A percentile compares a stretch with the other conserved stretches of the same genome.
phyloP scores from a whole-genome alignment of 2,113 vertebrate genomes.

The Camelus bactrianus region DNA sequence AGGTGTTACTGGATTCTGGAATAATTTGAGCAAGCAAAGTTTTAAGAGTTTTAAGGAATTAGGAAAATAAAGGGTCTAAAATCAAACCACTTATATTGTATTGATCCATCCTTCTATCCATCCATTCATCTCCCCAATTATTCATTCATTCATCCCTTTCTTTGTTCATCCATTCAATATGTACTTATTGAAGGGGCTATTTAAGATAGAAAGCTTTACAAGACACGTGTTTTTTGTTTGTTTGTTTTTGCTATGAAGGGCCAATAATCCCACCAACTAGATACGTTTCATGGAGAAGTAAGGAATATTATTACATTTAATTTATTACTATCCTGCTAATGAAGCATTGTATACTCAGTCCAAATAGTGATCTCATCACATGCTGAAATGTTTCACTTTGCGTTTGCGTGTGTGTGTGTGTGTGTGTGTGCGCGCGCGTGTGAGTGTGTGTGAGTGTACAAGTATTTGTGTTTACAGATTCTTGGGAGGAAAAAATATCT shows the following conservation, averaged over 20 bases:
- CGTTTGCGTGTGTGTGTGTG: neutral
- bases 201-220: neutral
- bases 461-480: constrained; percentile 9
- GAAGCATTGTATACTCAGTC: neutral
- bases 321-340: neutral
- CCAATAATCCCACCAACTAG: neutral
- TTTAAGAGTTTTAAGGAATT: neutral
- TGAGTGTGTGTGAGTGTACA: neutral
- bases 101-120: neutral
- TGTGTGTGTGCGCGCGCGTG: neutral
- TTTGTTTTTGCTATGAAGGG: neutral
- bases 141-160: neutral
- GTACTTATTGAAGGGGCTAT: neutral
- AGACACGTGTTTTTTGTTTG: neutral
- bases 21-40: neutral
- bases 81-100: neutral
- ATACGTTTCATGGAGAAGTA: neutral
- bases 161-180: neutral
- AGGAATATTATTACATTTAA: neutral
- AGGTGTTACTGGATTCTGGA: neutral
- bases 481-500: neutral
- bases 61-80: neutral
- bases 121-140: neutral
- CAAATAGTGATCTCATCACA: neutral
- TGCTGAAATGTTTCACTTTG: neutral